Conservation (phyloP, 1,140 invertebrate genomes). For the Atopsyche davidsoni region DNA sequence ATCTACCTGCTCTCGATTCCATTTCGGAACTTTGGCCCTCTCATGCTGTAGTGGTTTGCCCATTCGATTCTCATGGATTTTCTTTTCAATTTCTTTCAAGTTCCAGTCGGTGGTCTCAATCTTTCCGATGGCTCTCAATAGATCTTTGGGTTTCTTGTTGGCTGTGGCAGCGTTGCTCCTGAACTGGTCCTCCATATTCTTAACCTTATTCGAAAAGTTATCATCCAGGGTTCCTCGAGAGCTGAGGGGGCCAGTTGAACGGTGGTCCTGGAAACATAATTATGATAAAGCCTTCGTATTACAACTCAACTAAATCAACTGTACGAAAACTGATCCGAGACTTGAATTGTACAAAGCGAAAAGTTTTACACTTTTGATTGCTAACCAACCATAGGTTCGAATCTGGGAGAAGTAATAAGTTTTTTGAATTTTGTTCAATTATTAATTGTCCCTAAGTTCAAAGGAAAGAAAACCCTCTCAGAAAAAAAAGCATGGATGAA, state of each 20-base stretch:
- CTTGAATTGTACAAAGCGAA: too few relatives aligned
- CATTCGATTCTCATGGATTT: slow-evolving; percentile 79
- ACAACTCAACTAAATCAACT: too few relatives aligned
- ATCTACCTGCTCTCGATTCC: slow-evolving; percentile 72
- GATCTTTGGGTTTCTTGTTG: slow-evolving; percentile 79
- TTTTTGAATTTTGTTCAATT: too few relatives aligned
- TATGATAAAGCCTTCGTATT: too few relatives aligned
- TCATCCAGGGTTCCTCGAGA: background rate
- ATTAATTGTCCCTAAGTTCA: too few relatives aligned
- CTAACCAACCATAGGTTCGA: too few relatives aligned
- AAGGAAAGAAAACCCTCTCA: too few relatives aligned
- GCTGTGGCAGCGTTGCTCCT: slow-evolving; percentile 48
- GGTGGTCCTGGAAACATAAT: too few relatives aligned
- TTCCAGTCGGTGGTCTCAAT: slow-evolving; percentile 91
- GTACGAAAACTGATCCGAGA: too few relatives aligned
- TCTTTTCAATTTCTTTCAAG: slow-evolving; percentile 83
- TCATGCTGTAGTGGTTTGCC: slow-evolving; percentile 57
- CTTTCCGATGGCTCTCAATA: slow-evolving; percentile 81
- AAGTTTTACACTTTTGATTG: too few relatives aligned
- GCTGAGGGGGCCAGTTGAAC: background rate
- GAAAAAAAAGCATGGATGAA: too few relatives aligned
- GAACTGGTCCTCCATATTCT: slow-evolving; percentile 55
- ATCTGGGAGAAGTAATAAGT: too few relatives aligned
- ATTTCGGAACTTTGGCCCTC: slow-evolving; percentile 81
- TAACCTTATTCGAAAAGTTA: slow-evolving; percentile 14